These are phyloP conservation scores for Euzetes globulus DNA, from an alignment of 2,888 invertebrate genomes.

Conservation along the genomic window DNA sequence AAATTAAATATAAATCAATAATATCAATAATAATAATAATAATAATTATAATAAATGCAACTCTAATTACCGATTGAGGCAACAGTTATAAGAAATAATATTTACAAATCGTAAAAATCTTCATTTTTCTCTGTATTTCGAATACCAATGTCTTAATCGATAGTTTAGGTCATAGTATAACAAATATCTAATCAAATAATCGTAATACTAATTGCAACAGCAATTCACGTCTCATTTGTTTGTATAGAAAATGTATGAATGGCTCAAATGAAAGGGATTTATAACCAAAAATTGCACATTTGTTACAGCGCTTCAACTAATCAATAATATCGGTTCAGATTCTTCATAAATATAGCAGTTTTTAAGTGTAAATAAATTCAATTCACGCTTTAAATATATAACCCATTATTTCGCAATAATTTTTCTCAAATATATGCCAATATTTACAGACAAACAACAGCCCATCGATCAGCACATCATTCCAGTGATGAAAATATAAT, in stretches of 20 bases:
- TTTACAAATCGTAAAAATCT: not conserved
- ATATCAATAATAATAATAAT: constrained; percentile 1
- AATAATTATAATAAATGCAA: constrained; percentile 12
- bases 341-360: not conserved
- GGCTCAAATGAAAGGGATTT: constrained; percentile 8
- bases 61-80: constrained; percentile 8
- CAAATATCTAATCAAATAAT: constrained; percentile 14
- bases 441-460: not conserved
- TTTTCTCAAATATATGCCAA: not conserved
- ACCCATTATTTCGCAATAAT: not conserved
- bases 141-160: not conserved
- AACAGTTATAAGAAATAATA: constrained; percentile 19
- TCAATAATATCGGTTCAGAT: not conserved
- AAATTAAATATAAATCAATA: constrained; percentile 12
- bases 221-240: not conserved
- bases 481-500: too few species aligned
- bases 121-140: not conserved
- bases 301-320: constrained; percentile 14
- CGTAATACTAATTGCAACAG: constrained; percentile 7
- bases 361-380: constrained; percentile 8
- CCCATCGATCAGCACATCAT: not conserved
- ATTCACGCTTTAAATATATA: constrained; percentile 6
- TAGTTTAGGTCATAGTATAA: constrained; percentile 11
- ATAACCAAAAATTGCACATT: constrained; percentile 13
- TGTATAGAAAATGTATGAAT: not conserved